Conservation (phyloP, 2,888 invertebrate species). For the Synergus itoensis region DNA sequence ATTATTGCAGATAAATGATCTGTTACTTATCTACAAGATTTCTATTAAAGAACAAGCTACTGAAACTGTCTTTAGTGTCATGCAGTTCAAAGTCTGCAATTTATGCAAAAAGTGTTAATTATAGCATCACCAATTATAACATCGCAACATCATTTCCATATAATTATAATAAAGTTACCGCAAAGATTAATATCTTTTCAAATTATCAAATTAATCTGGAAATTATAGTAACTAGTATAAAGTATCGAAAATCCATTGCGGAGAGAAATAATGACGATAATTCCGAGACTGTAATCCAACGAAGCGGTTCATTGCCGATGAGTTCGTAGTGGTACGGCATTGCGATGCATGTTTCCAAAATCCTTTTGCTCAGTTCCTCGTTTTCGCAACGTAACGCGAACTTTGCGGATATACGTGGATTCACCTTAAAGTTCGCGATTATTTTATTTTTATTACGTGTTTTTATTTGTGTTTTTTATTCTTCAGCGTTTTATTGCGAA, state of each 20-base stretch:
- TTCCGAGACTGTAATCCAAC: conserved; percentile 6
- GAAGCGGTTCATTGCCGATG: neutral
- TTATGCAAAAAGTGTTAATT: no score
- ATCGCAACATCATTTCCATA: neutral
- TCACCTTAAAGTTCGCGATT: no score
- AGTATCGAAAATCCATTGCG: conserved; percentile 5
- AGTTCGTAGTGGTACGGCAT: neutral
- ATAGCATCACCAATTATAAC: neutral
- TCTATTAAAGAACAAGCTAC: no score
- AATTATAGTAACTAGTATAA: neutral
- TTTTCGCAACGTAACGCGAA: no score
- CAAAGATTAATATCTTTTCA: neutral
- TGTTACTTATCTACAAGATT: no score
- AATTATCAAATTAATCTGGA: neutral
- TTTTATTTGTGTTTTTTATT: no score
- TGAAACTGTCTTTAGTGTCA: no score
- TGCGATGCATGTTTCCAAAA: conserved; percentile 1
- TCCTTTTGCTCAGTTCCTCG: conserved; percentile 13
- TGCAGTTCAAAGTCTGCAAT: no score
- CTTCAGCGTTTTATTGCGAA: conserved; percentile 7
- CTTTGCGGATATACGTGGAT: no score
- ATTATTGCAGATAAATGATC: neutral
- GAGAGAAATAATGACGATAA: conserved; percentile 23
- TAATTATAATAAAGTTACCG: neutral
- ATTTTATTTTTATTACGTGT: no score